These are phyloP conservation scores for Aegotheles bennettii DNA, from an alignment of 2,113 vertebrate species.

Conservation along the genomic window DNA sequence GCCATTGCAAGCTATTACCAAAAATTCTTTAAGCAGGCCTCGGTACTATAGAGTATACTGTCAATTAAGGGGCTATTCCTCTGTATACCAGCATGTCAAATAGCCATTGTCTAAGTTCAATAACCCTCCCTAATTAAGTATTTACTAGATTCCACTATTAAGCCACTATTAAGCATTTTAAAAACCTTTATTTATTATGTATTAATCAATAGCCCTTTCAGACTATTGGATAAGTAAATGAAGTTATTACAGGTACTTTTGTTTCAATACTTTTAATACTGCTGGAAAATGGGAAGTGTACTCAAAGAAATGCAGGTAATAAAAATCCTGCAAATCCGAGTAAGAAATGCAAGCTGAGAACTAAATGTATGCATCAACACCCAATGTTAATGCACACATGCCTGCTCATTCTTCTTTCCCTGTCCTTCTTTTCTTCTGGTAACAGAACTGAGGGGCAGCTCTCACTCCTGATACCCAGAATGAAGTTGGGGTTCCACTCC, in stretches of 20 bases:
- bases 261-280: not conserved
- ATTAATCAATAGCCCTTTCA: slow-evolving; percentile 53
- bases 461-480: not conserved
- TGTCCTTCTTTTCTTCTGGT: rapidly evolving
- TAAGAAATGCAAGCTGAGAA: not conserved
- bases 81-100: slow-evolving; percentile 23
- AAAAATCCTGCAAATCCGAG: not conserved
- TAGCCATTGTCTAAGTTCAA: slow-evolving; percentile 33
- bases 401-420: not conserved
- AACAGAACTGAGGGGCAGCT: not conserved
- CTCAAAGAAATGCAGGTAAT: not conserved
- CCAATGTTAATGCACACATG: not conserved
- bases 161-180: slow-evolving; percentile 43
- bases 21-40: not conserved
- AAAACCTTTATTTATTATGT: slow-evolving; percentile 61
- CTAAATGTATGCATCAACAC: not conserved
- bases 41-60: not conserved
- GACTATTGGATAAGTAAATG: slow-evolving; percentile 15
- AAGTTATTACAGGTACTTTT: not conserved
- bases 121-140: slow-evolving; percentile 57
- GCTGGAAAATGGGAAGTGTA: not conserved
- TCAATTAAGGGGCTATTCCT: slow-evolving; percentile 44
- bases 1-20: not conserved
- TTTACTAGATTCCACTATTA: slow-evolving; percentile 62
- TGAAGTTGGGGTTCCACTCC: not conserved